These are phyloP conservation scores for Heliconius ethilla DNA, from an alignment of 2,888 invertebrate genomes.

Conservation along the genomic window DNA sequence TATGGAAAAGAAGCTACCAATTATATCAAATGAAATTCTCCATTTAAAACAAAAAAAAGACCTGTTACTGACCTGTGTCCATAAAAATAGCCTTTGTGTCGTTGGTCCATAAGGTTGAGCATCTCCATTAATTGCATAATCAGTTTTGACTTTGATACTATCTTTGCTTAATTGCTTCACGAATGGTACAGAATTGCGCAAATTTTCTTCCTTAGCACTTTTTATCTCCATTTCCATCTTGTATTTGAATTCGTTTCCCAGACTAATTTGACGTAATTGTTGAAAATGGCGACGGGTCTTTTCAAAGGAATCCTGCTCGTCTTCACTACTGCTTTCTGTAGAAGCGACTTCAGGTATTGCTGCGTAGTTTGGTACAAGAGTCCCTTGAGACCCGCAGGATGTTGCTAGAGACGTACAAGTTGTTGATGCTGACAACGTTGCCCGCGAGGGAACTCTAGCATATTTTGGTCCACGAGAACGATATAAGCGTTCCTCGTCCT, in stretches of 20 bases:
- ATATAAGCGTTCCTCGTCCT: conserved; percentile 75
- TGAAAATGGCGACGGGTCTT: conserved; percentile 83
- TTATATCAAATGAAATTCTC: not conserved
- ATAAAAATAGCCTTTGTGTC: conserved; percentile 77
- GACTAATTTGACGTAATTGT: conserved; percentile 83
- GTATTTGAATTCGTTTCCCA: conserved; percentile 84
- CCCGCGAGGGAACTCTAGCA: conserved; percentile 75
- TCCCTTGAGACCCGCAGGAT: conserved; percentile 76
- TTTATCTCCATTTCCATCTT: conserved; percentile 85
- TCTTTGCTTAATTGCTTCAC: conserved; percentile 83
- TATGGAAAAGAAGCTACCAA: not conserved
- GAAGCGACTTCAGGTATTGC: conserved; percentile 71
- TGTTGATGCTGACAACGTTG: conserved; percentile 82
- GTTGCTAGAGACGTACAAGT: conserved; percentile 83
- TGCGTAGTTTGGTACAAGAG: conserved; percentile 72
- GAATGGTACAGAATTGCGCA: conserved; percentile 83
- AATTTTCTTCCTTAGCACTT: conserved; percentile 82
- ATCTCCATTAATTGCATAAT: conserved; percentile 72
- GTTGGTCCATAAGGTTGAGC: conserved; percentile 76
- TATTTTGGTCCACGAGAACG: conserved; percentile 72
- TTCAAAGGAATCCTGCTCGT: conserved; percentile 80
- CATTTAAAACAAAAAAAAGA: not conserved
- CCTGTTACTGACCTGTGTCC: conserved; percentile 69
- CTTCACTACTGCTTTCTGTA: conserved; percentile 77
- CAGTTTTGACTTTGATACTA: conserved; percentile 79